A percentile compares a stretch with the other conserved stretches of the same genome.
Evolutionary conservation across 2,113 vertebrate species (phyloP).

Genomic region (Brachypodius melanocephalos): DNA sequence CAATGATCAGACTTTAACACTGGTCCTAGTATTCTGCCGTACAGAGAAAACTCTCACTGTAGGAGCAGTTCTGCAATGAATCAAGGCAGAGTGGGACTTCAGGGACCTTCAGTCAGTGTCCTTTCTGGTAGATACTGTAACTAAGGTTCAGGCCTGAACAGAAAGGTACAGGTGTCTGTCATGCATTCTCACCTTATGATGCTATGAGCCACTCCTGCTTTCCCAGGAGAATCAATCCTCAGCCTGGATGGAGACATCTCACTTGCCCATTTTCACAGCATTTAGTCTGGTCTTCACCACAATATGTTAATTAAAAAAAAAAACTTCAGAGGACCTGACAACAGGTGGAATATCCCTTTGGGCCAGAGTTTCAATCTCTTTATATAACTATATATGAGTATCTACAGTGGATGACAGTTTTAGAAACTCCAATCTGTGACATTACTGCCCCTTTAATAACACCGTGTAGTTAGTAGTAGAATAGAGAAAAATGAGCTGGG

Average conservation of each 20-base stretch:
- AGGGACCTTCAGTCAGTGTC: neutral
- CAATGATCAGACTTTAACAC: neutral
- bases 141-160: neutral
- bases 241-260: neutral
- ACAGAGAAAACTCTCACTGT: neutral
- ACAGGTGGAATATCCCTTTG: neutral
- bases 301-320: neutral
- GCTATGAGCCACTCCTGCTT: neutral
- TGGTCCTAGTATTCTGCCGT: neutral
- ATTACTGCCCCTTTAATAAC: neutral
- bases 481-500: neutral
- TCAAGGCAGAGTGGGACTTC: neutral
- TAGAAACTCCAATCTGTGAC: neutral
- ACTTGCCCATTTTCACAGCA: neutral
- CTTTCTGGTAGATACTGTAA: neutral
- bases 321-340: neutral
- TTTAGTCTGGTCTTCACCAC: accelerated
- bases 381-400: neutral
- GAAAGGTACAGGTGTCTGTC: neutral
- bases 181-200: neutral
- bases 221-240: neutral
- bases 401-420: neutral
- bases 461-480: neutral
- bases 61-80: neutral
- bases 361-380: neutral